phyloP scores from a whole-genome alignment of 2,797 vertebrate genomes.

The Alca torda region DNA sequence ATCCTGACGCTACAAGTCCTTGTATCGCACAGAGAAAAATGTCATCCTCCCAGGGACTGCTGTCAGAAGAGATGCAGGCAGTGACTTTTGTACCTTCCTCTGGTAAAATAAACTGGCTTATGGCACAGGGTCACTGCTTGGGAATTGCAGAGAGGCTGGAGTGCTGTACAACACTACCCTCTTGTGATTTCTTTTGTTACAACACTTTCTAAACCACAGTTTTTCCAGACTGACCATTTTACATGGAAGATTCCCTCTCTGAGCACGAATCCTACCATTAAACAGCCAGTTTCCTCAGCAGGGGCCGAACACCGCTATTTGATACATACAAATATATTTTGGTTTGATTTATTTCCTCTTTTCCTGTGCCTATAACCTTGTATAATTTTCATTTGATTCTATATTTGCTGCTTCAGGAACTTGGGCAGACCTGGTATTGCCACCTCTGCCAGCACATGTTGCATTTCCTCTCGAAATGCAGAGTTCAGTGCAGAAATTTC shows the following conservation, averaged over 20 bases:
- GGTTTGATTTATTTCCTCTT: not conserved
- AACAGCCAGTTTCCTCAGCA: not conserved
- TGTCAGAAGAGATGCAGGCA: constrained; percentile 4
- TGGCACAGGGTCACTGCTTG: not conserved
- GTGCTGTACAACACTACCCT: constrained; percentile 75
- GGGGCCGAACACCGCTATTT: not conserved
- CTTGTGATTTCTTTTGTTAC: constrained; percentile 75
- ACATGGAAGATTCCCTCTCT: not conserved
- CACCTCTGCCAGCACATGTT: not conserved
- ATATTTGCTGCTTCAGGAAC: not conserved
- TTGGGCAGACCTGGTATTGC: not conserved
- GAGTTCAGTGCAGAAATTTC: not conserved
- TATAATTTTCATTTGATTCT: not conserved
- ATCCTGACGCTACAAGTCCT: not conserved
- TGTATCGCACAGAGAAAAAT: not conserved
- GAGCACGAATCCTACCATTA: not conserved
- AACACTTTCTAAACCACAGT: not conserved
- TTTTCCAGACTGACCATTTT: not conserved
- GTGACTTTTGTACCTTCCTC: constrained; percentile 3
- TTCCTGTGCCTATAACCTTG: not conserved
- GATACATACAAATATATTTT: not conserved
- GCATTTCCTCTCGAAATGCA: not conserved
- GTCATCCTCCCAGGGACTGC: not conserved
- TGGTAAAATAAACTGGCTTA: not conserved
- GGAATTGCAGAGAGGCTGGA: constrained; percentile 8